Conservation (phyloP, 2,113 vertebrate species). For the Gopherus evgoodei region DNA sequence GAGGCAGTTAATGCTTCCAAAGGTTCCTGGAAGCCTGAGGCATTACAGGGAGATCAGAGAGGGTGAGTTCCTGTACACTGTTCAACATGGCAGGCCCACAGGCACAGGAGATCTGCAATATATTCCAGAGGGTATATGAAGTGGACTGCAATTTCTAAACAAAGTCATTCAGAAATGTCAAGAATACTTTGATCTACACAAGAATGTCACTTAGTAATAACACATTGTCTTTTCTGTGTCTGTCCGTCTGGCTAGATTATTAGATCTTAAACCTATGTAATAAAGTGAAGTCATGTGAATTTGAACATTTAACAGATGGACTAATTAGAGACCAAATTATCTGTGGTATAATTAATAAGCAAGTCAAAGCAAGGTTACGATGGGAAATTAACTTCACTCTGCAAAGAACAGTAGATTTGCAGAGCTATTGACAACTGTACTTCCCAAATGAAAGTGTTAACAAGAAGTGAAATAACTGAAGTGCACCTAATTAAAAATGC, state of each 20-base stretch:
- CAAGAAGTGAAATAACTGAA: neutral
- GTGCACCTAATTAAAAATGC: neutral
- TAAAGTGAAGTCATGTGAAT: neutral
- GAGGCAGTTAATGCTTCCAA: neutral
- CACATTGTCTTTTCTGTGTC: neutral
- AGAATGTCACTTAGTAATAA: neutral
- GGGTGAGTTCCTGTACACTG: neutral
- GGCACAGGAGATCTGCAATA: neutral
- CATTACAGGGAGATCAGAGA: neutral
- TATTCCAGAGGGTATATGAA: neutral
- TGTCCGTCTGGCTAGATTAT: neutral
- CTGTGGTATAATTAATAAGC: neutral
- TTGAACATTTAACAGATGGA: neutral
- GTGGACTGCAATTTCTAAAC: neutral
- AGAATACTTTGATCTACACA: neutral
- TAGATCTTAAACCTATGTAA: neutral
- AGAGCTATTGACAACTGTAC: neutral
- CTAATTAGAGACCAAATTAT: neutral
- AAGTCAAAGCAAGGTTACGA: neutral
- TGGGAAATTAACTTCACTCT: neutral
- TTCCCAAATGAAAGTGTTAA: neutral
- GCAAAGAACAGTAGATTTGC: neutral
- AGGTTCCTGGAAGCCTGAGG: neutral
- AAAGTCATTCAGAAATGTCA: neutral
- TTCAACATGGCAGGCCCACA: neutral